Evolutionary conservation across 1,140 invertebrate genomes (phyloP).

Genomic region (Ericerus pela): DNA sequence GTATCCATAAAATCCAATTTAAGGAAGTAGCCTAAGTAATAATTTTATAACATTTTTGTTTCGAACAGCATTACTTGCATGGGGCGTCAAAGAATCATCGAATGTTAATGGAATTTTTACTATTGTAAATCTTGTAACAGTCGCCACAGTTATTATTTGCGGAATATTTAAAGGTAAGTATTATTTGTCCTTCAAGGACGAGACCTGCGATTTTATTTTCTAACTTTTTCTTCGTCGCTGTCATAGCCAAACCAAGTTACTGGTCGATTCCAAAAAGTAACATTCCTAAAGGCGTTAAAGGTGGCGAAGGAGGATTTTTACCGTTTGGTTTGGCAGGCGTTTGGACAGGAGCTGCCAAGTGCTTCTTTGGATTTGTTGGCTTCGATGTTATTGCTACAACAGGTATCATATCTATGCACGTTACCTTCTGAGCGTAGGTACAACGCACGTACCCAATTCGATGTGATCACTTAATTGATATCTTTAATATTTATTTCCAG

Average conservation of each 20-base stretch:
- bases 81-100: constrained; percentile 80
- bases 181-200: background rate
- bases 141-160: constrained; percentile 66
- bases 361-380: constrained; percentile 77
- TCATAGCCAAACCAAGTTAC: constrained; percentile 40
- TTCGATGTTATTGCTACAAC: constrained; percentile 77
- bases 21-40: background rate
- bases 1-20: background rate
- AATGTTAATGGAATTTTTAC: constrained; percentile 84
- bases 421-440: background rate
- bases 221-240: background rate
- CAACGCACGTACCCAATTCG: no score
- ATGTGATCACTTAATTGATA: background rate
- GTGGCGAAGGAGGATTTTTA: constrained; percentile 59
- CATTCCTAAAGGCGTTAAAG: constrained; percentile 36
- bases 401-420: constrained; percentile 27
- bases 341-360: constrained; percentile 67
- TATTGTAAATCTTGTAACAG: constrained; percentile 63
- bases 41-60: constrained; percentile 19
- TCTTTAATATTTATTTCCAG: constrained; percentile 17
- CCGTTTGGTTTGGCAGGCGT: constrained; percentile 66
- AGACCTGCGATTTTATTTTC: background rate
- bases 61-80: constrained; percentile 50
- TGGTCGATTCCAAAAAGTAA: constrained; percentile 47
- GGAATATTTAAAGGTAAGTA: constrained; percentile 61